Percentiles rank a stretch among this genome's conserved stretches.
Conservation (phyloP, 53 echinoderm and acorn worm species). For the Patiria pectinifera region DNA sequence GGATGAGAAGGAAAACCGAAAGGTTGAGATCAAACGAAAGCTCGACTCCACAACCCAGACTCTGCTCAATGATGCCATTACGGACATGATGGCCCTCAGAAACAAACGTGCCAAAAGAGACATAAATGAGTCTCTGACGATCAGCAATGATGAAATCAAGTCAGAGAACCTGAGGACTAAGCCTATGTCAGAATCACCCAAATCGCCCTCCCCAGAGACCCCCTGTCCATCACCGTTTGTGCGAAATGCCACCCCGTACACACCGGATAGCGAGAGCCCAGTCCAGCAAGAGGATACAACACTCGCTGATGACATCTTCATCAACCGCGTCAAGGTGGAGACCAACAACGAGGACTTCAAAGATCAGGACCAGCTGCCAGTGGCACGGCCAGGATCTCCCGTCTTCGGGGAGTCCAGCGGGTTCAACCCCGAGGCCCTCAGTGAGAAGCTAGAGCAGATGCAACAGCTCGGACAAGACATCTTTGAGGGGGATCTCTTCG, state of each 20-base stretch:
- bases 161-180: not conserved
- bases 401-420: conserved; percentile 93
- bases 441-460: conserved; percentile 84
- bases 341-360: conserved; percentile 63
- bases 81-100: conserved; percentile 70
- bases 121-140: conserved; percentile 14
- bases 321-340: conserved; percentile 82
- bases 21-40: conserved; percentile 48
- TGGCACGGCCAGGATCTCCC: conserved; percentile 90
- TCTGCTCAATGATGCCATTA: conserved; percentile 75
- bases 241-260: conserved; percentile 75
- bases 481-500: conserved; percentile 85
- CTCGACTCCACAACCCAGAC: conserved; percentile 73
- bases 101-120: conserved; percentile 51
- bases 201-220: conserved; percentile 54
- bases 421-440: conserved; percentile 86
- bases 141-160: not conserved
- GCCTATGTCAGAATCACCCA: conserved; percentile 27
- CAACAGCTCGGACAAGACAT: conserved; percentile 81
- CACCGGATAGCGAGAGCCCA: conserved; percentile 81
- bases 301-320: conserved; percentile 87
- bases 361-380: conserved; percentile 78
- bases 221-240: conserved; percentile 31
- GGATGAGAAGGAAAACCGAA: conserved; percentile 36
- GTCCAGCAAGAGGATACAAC: conserved; percentile 58